Conservation (phyloP, 2,888 invertebrate species). For the Scrobipalpa costella region DNA sequence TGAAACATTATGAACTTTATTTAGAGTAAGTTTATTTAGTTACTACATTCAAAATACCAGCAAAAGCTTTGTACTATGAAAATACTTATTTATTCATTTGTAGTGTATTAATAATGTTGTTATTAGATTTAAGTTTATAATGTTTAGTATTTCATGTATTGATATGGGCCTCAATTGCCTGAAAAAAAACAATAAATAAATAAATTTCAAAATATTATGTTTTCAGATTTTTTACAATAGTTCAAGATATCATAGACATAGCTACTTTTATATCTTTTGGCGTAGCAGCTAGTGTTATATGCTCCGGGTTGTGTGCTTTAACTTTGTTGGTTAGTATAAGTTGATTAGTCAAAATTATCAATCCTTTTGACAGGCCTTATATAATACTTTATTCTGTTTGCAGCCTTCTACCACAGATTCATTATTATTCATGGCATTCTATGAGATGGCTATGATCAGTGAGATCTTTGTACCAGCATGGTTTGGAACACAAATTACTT, state of each 20-base stretch:
- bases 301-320: constrained; percentile 55
- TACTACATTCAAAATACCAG: neutral
- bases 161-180: no score
- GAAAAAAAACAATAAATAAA: no score
- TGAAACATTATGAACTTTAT: constrained; percentile 55
- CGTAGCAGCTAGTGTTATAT: constrained; percentile 57
- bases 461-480: constrained; percentile 57
- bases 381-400: constrained; percentile 31
- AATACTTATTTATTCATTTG: no score
- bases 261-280: constrained; percentile 61
- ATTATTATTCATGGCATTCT: constrained; percentile 48
- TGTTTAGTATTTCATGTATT: no score
- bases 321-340: constrained; percentile 48
- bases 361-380: neutral
- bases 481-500: constrained; percentile 53
- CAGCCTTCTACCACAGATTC: constrained; percentile 51
- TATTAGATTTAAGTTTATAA: no score
- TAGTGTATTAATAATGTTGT: no score
- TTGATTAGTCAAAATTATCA: neutral
- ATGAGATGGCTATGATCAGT: constrained; percentile 47
- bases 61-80: neutral
- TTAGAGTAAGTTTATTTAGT: constrained; percentile 51
- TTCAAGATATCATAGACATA: constrained; percentile 52
- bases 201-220: neutral
- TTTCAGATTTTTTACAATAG: constrained; percentile 49